Evolutionary conservation across 2,888 invertebrate genomes (phyloP).

Genomic region (Heliothis peltigera): DNA sequence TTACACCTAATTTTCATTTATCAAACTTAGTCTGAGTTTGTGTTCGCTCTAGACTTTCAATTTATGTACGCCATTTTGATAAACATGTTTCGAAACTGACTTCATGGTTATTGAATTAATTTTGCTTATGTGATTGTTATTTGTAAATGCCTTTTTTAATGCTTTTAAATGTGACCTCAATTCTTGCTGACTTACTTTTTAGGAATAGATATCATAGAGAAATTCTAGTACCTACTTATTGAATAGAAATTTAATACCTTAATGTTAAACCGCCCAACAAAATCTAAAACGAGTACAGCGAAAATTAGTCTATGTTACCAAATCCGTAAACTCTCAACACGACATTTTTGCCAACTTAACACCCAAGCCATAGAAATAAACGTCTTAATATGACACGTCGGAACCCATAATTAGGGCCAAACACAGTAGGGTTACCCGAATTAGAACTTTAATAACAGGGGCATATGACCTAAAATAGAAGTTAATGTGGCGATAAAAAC

Average conservation of each 20-base stretch:
- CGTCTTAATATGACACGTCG: slow-evolving; percentile 57
- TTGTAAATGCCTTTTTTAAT: no score
- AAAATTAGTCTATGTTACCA: slow-evolving; percentile 30
- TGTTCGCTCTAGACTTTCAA: slow-evolving; percentile 13
- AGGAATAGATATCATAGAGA: no score
- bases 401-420: slow-evolving; percentile 56
- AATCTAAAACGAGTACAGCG: slow-evolving; percentile 11
- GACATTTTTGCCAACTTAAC: slow-evolving; percentile 38
- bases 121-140: background rate
- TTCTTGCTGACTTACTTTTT: no score
- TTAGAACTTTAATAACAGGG: slow-evolving; percentile 71
- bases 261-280: no score
- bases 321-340: slow-evolving; percentile 38
- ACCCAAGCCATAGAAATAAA: slow-evolving; percentile 52
- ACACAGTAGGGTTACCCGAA: slow-evolving; percentile 64
- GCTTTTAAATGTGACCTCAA: no score
- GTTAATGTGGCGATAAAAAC: slow-evolving; percentile 75
- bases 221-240: no score
- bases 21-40: slow-evolving; percentile 31
- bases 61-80: slow-evolving; percentile 9
- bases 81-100: background rate
- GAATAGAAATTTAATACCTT: no score
- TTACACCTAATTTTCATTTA: slow-evolving; percentile 29
- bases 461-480: slow-evolving; percentile 67
- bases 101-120: background rate